Conservation (phyloP, 37 sponge, comb jelly and placozoan species). For the Aplysina aerophoba region DNA sequence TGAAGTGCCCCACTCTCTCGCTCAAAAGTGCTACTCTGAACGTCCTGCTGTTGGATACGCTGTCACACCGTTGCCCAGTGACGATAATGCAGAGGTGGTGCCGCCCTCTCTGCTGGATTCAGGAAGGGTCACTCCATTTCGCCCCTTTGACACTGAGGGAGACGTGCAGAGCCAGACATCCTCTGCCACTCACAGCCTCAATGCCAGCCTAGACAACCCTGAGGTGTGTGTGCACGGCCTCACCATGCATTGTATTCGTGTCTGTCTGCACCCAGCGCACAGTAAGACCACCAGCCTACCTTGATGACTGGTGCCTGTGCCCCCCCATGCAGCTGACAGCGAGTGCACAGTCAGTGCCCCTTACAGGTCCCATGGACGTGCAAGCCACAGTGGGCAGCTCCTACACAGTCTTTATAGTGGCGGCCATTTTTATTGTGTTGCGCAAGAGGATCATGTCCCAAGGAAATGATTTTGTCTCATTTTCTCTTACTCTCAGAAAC, state of each 20-base stretch:
- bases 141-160: slow-evolving; percentile 8
- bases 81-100: slow-evolving; percentile 6
- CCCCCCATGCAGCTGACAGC: neutral
- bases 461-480: slow-evolving; percentile 53
- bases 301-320: too few species aligned
- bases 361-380: slow-evolving; percentile 34
- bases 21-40: neutral
- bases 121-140: slow-evolving; percentile 15
- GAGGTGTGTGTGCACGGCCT: neutral
- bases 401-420: slow-evolving; percentile 70
- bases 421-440: slow-evolving; percentile 52
- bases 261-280: too few species aligned
- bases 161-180: slow-evolving; percentile 17
- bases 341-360: slow-evolving; percentile 43
- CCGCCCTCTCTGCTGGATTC: slow-evolving; percentile 21
- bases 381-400: neutral
- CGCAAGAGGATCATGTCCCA: slow-evolving; percentile 39
- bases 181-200: neutral
- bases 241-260: too few species aligned
- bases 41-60: slow-evolving; percentile 27
- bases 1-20: neutral
- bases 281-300: too few species aligned
- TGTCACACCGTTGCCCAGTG: slow-evolving; percentile 11
- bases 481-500: slow-evolving; percentile 60
- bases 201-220: slow-evolving; percentile 34